phyloP scores from a whole-genome alignment of 2,888 invertebrate species.

The Eupithecia insigniata region DNA sequence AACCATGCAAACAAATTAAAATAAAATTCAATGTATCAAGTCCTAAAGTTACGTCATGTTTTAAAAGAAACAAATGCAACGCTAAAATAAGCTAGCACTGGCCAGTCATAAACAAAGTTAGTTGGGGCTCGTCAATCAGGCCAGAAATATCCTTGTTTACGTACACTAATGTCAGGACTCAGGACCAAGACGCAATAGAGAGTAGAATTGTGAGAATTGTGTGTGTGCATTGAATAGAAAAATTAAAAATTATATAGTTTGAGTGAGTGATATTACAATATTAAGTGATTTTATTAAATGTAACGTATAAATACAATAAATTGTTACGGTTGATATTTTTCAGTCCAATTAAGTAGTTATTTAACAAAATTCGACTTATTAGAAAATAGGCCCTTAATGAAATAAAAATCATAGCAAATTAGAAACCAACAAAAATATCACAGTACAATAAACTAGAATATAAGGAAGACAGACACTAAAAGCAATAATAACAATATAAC shows the following conservation, averaged over 20 bases:
- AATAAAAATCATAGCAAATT: background rate
- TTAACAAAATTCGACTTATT: background rate
- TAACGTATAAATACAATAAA: background rate
- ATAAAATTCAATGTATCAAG: background rate
- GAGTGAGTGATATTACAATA: background rate
- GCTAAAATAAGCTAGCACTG: constrained; percentile 41
- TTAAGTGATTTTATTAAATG: too few relatives aligned
- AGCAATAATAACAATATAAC: background rate
- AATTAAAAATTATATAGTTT: background rate
- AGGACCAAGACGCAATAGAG: constrained; percentile 11
- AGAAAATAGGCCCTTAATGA: background rate
- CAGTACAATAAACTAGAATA: background rate
- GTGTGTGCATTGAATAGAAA: background rate
- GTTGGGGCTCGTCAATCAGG: constrained; percentile 62
- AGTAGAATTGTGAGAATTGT: background rate
- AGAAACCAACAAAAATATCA: background rate
- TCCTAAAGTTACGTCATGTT: constrained; percentile 23
- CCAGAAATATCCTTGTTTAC: constrained; percentile 71
- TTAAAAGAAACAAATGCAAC: constrained; percentile 17
- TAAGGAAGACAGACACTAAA: background rate
- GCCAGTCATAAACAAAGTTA: constrained; percentile 61
- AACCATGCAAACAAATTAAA: background rate
- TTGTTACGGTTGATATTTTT: background rate
- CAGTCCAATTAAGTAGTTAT: background rate
- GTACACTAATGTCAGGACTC: constrained; percentile 55